These are phyloP conservation scores for Tachuris rubrigastra DNA, from an alignment of 2,113 vertebrate genomes.

Conservation along the genomic window DNA sequence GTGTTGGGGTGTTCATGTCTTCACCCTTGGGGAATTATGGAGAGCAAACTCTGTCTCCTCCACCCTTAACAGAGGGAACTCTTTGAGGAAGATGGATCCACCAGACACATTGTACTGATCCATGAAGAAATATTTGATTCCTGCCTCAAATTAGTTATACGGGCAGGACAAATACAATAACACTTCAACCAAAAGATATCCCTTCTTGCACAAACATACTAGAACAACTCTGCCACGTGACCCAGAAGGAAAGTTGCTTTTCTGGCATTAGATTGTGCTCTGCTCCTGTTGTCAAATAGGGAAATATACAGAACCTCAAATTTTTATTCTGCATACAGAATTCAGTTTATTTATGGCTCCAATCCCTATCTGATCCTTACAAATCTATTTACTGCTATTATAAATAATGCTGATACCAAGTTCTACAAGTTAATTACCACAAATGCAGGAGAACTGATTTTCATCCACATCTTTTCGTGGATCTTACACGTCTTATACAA, in stretches of 20 bases:
- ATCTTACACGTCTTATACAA: background rate
- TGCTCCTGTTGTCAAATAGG: background rate
- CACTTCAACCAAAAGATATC: background rate
- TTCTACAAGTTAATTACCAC: background rate
- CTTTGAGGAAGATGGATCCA: background rate
- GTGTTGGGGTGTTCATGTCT: background rate
- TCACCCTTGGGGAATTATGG: fast-evolving
- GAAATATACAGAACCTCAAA: background rate
- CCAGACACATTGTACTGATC: background rate
- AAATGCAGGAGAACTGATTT: background rate
- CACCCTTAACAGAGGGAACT: background rate
- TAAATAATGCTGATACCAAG: background rate
- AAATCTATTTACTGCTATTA: background rate
- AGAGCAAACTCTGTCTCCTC: background rate
- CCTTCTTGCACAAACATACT: background rate
- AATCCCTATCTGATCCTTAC: background rate
- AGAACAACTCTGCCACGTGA: background rate
- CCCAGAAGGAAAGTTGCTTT: background rate
- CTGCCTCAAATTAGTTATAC: background rate
- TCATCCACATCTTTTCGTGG: background rate
- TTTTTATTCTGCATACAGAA: background rate
- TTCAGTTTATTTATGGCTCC: background rate
- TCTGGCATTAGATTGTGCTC: background rate
- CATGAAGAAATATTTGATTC: background rate
- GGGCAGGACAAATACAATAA: background rate